Evolutionary conservation across 2,888 invertebrate genomes (phyloP), one percentile per base, ranked within the genome.

Genomic region (Polia nebulosa): DNA sequence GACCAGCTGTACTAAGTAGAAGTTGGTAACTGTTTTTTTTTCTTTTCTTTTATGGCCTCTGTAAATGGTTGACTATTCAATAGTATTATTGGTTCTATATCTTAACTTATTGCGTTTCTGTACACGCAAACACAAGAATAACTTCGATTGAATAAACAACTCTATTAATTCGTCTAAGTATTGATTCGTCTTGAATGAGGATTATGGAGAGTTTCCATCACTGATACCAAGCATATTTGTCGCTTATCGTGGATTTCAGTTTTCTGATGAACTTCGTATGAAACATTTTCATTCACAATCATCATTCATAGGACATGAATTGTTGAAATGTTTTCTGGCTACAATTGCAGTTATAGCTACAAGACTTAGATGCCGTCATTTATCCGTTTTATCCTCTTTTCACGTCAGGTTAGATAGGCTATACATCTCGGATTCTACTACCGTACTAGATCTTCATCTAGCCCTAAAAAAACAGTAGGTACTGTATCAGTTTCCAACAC

Each of bases 401-500:
- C 11, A 17, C 36, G n/a, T 57, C 51, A 45, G 2, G 5, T 27
- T 27, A 15, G 22, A 39, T 52, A n/a, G 3, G 11, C 39, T n/a
- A 62, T 45, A 58, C 27, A 45, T 47, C 20, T 27, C 11, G n/a
- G 17, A 36, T 32, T 13, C 29, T 15, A 45, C n/a, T 34, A 22
- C n/a, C 9, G 41, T 4, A n/a, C 56, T 60, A n/a, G 49, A 62
- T 72, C n/a, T 44, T n/a, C 9, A 49, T 27, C 0, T 27, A 45
- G 49, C 27, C 32, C n/a, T 34, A 25, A 53, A 57, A 71, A 25
- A 57, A 29, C 15, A 11, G 39, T 29, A 15, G 29, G 9, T 11
- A 32, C 44, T 27, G 32, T 49, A 39, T 53, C 44, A 39, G 13
- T 67, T 75, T 62, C 49, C 25, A 36, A 29, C 34, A 39, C n/a